Evolutionary conservation across 2,888 invertebrate genomes (phyloP).

Genomic region (Lissonota sp.): DNA sequence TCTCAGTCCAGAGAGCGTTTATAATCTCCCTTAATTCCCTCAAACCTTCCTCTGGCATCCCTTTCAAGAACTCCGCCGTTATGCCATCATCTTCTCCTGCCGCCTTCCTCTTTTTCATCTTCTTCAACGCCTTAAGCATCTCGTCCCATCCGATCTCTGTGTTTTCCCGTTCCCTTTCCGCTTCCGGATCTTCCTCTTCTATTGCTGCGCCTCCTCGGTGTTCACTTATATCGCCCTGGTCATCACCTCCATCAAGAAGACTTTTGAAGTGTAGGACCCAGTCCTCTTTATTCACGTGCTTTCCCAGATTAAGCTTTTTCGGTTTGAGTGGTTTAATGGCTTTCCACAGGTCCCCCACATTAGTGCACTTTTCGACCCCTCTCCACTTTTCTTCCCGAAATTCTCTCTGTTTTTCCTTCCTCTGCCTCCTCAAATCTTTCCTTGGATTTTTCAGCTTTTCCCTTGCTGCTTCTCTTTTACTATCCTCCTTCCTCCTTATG

Average conservation of each 20-base stretch:
- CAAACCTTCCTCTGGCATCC: not conserved
- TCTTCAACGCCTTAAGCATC: not conserved
- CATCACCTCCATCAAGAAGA: not conserved
- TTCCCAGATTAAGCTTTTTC: not conserved
- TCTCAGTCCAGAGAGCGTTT: constrained; percentile 20
- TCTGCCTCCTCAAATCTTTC: not conserved
- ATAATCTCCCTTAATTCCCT: constrained; percentile 2
- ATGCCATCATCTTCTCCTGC: constrained; percentile 36
- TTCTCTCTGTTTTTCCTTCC: not conserved
- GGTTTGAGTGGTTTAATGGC: constrained; percentile 3
- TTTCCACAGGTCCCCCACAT: not conserved
- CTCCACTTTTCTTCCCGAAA: not conserved
- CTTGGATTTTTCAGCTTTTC: not conserved
- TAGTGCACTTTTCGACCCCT: not conserved
- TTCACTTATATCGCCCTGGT: not conserved
- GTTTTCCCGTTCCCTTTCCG: not conserved
- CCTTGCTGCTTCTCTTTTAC: not conserved
- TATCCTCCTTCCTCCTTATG: not conserved
- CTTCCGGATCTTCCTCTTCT: not conserved
- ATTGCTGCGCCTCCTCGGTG: not conserved
- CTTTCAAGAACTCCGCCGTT: constrained; percentile 42
- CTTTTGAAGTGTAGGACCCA: constrained; percentile 1
- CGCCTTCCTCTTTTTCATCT: constrained; percentile 21
- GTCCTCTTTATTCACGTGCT: not conserved
- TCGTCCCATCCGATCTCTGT: constrained; percentile 2